phyloP scores from a whole-genome alignment of 2,113 vertebrate species.

The Varanus komodoensis region DNA sequence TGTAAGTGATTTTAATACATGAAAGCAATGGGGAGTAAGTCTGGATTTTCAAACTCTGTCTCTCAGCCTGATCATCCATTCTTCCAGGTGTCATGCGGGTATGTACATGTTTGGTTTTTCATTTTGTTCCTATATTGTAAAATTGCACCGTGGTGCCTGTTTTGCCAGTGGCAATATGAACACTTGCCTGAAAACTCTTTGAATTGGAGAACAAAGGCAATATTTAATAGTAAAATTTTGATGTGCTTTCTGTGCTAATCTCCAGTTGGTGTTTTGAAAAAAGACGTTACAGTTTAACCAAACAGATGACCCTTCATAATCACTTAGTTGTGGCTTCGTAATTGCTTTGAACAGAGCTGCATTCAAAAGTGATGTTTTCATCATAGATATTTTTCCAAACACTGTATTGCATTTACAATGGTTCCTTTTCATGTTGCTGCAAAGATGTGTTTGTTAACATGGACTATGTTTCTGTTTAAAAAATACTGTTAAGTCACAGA shows the following conservation, averaged over 20 bases:
- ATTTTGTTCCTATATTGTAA: slow-evolving; percentile 20
- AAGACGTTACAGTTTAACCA: slow-evolving; percentile 24
- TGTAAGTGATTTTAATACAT: slow-evolving; percentile 54
- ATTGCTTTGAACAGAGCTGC: slow-evolving; percentile 42
- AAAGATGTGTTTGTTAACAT: not conserved
- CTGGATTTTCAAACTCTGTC: slow-evolving; percentile 81
- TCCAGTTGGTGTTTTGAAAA: slow-evolving; percentile 18
- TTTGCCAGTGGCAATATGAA: slow-evolving; percentile 19
- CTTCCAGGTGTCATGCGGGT: slow-evolving; percentile 86
- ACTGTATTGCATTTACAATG: not conserved
- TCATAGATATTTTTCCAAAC: not conserved
- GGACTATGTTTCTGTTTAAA: slow-evolving; percentile 35
- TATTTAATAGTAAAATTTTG: slow-evolving; percentile 34
- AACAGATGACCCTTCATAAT: not conserved
- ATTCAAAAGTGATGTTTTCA: slow-evolving; percentile 47
- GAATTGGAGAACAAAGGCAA: slow-evolving; percentile 26
- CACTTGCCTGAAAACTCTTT: not conserved
- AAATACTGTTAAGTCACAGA: not conserved
- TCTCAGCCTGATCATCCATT: slow-evolving; percentile 79
- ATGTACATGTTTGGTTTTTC: slow-evolving; percentile 75
- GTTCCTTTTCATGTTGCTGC: slow-evolving; percentile 26
- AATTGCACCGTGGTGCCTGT: slow-evolving; percentile 27
- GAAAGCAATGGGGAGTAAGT: slow-evolving; percentile 82
- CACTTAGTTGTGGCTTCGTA: not conserved
- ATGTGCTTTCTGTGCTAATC: slow-evolving; percentile 38